A percentile compares a stretch with the other conserved stretches of the same genome.
These are phyloP conservation scores for Eueremaeus valkanovi DNA, from an alignment of 2,888 invertebrate genomes.

Conservation along the genomic window DNA sequence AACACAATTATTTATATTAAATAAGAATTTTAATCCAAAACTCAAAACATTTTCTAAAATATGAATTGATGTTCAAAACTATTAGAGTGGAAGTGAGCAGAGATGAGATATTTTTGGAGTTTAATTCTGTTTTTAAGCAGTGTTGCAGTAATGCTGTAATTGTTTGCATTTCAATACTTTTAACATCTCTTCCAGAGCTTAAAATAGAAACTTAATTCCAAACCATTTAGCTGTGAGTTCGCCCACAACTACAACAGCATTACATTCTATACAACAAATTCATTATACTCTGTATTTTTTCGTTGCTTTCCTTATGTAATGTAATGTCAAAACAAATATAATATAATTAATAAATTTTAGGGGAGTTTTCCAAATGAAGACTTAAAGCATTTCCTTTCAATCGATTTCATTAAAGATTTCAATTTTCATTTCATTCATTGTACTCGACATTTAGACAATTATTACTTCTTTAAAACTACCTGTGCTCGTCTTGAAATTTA, in stretches of 20 bases:
- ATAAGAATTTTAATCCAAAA: too few species aligned
- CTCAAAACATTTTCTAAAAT: neutral
- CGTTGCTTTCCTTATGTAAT: neutral
- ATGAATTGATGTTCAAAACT: too few species aligned
- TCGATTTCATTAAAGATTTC: too few species aligned
- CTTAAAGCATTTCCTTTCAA: neutral
- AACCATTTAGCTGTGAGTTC: neutral
- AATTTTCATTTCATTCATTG: too few species aligned
- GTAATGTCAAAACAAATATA: neutral
- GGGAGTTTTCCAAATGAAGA: neutral
- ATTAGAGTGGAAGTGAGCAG: too few species aligned
- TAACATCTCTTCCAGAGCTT: neutral
- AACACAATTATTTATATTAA: too few species aligned
- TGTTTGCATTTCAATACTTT: neutral
- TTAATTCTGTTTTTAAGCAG: neutral
- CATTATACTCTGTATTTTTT: neutral
- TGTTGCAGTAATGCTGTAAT: too few species aligned
- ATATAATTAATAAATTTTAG: neutral
- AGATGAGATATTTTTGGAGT: slow-evolving; percentile 4
- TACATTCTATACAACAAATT: too few species aligned
- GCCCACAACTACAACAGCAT: neutral
- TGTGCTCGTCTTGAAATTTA: too few species aligned
- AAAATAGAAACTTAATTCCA: neutral
- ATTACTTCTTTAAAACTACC: too few species aligned
- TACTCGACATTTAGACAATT: too few species aligned